Evolutionary conservation across 2,888 invertebrate species (phyloP).

Genomic region (Brenthis hecate): DNA sequence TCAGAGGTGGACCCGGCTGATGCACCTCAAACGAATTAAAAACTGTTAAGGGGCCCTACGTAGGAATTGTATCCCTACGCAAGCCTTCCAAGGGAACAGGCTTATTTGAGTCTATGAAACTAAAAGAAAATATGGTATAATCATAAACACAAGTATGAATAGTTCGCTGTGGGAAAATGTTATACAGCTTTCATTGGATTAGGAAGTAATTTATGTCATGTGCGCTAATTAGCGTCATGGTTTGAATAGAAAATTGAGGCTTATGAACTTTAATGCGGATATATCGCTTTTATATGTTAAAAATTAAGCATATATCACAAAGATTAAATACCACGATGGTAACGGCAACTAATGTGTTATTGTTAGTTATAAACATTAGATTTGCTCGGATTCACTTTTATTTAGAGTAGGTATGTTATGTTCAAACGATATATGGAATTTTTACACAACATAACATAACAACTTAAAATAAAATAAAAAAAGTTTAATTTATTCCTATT

Average conservation of each 20-base stretch:
- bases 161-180: slow-evolving; percentile 10
- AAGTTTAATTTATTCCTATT: too few species aligned
- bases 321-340: not conserved
- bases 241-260: slow-evolving; percentile 36
- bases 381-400: not conserved
- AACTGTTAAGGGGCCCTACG: too few species aligned
- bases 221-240: slow-evolving; percentile 39
- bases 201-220: slow-evolving; percentile 66
- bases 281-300: slow-evolving; percentile 28
- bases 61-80: too few species aligned
- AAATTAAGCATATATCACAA: not conserved
- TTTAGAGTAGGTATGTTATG: not conserved
- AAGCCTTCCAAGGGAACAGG: too few species aligned
- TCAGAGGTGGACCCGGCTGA: too few species aligned
- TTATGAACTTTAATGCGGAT: slow-evolving; percentile 40
- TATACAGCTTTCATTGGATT: slow-evolving; percentile 58
- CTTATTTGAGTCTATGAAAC: too few species aligned
- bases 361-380: not conserved
- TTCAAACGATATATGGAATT: too few species aligned
- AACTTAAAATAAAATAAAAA: too few species aligned
- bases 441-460: too few species aligned
- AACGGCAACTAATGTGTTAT: slow-evolving; percentile 8
- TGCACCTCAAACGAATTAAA: too few species aligned
- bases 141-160: slow-evolving; percentile 8
- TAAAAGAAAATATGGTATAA: too few species aligned